These are phyloP conservation scores for Apodemus speciosus DNA, from an alignment of 2,113 vertebrate species.

Conservation along the genomic window DNA sequence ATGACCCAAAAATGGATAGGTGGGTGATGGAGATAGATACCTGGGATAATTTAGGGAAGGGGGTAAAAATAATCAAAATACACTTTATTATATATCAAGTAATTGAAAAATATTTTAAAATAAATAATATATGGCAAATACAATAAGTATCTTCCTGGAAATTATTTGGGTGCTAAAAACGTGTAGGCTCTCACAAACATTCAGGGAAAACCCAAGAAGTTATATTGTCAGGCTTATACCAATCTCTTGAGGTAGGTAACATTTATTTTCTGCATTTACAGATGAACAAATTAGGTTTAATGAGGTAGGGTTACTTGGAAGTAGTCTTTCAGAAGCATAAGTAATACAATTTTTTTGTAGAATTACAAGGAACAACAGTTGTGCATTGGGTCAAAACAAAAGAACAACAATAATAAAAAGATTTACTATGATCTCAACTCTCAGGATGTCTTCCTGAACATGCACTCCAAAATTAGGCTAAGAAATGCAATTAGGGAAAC, in stretches of 20 bases:
- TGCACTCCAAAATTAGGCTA: neutral
- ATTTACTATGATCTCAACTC: neutral
- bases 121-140: neutral
- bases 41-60: neutral
- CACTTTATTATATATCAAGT: neutral
- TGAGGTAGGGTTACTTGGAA: neutral
- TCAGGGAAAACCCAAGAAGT: neutral
- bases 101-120: neutral
- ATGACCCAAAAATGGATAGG: neutral
- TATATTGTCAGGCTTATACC: neutral
- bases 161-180: constrained; percentile 35
- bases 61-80: neutral
- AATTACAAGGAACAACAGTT: constrained; percentile 12
- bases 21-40: neutral
- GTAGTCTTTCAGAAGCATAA: neutral
- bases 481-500: rapidly evolving
- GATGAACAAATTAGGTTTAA: neutral
- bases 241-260: neutral
- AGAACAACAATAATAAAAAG: neutral
- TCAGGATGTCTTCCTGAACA: neutral
- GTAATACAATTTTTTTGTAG: neutral
- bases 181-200: neutral
- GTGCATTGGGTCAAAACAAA: neutral
- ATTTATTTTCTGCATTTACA: neutral
- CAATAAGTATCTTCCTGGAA: neutral